Percentiles rank a stretch among this genome's conserved stretches.
Evolutionary conservation across 2,888 invertebrate species (phyloP).

Genomic region (Girardia tigrina): DNA sequence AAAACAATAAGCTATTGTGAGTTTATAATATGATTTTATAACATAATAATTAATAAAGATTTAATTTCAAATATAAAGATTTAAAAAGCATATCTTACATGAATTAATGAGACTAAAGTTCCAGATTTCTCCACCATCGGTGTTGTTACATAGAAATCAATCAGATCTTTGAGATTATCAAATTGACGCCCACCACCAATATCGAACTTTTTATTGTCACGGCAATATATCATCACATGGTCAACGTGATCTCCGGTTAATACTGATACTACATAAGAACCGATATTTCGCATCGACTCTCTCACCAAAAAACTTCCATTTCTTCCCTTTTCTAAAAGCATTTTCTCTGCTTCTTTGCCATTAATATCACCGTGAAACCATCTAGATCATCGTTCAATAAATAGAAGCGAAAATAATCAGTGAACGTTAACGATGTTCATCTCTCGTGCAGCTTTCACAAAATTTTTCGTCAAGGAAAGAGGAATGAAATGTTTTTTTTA

Average conservation of each 20-base stretch:
- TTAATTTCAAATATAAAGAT: too few species aligned
- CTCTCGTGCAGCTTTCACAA: too few species aligned
- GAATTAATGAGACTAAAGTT: slow-evolving; percentile 75
- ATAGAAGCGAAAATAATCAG: slow-evolving; percentile 72
- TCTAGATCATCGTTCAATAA: slow-evolving; percentile 55
- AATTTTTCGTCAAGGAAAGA: too few species aligned
- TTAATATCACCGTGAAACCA: slow-evolving; percentile 51
- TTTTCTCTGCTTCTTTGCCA: slow-evolving; percentile 47
- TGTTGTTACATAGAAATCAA: slow-evolving; percentile 85
- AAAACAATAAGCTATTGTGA: too few species aligned
- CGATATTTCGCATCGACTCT: slow-evolving; percentile 88
- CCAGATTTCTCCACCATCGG: slow-evolving; percentile 96
- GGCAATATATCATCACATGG: slow-evolving; percentile 70
- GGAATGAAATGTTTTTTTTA: too few species aligned
- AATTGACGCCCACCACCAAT: slow-evolving; percentile 89
- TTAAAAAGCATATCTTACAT: slow-evolving; percentile 42
- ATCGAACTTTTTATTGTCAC: slow-evolving; percentile 71
- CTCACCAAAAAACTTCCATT: slow-evolving; percentile 90
- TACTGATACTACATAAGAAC: slow-evolving; percentile 85
- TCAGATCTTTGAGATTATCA: slow-evolving; percentile 71
- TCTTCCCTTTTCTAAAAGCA: slow-evolving; percentile 66
- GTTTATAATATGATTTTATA: too few species aligned
- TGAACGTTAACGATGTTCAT: too few species aligned
- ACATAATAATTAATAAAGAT: too few species aligned
- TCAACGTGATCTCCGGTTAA: slow-evolving; percentile 76